Conservation (phyloP, 2,888 invertebrate genomes). For the Eugnorisma glareosa region DNA sequence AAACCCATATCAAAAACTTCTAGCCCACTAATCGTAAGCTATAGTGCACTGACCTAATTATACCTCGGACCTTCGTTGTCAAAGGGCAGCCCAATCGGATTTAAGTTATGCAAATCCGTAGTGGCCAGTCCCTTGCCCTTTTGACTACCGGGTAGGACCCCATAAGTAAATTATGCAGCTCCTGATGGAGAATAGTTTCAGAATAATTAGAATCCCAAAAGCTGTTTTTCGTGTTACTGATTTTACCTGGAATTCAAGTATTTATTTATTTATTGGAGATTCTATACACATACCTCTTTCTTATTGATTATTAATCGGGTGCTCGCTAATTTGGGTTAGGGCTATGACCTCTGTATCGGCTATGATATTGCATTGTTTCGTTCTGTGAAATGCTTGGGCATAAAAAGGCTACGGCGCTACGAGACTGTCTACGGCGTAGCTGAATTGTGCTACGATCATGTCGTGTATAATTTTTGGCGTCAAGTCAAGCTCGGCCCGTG, state of each 20-base stretch:
- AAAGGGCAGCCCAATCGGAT: constrained; percentile 69
- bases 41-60: constrained; percentile 54
- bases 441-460: background rate
- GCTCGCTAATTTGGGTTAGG: background rate
- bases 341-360: background rate
- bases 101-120: constrained; percentile 69
- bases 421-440: background rate
- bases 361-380: constrained; percentile 1
- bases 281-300: background rate
- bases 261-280: constrained; percentile 19
- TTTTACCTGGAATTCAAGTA: constrained; percentile 10
- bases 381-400: background rate
- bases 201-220: constrained; percentile 40
- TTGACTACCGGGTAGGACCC: constrained; percentile 38
- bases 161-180: constrained; percentile 59
- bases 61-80: constrained; percentile 48
- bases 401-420: background rate
- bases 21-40: constrained; percentile 13
- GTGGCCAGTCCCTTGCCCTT: constrained; percentile 56
- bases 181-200: constrained; percentile 38
- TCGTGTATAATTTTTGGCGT: background rate
- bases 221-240: constrained; percentile 29
- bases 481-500: background rate
- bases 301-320: constrained; percentile 7
- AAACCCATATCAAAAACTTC: constrained; percentile 1